Percentiles rank a stretch among this genome's conserved stretches.
Evolutionary conservation across 2,888 invertebrate species (phyloP).

Genomic region (Griposia aprilina): DNA sequence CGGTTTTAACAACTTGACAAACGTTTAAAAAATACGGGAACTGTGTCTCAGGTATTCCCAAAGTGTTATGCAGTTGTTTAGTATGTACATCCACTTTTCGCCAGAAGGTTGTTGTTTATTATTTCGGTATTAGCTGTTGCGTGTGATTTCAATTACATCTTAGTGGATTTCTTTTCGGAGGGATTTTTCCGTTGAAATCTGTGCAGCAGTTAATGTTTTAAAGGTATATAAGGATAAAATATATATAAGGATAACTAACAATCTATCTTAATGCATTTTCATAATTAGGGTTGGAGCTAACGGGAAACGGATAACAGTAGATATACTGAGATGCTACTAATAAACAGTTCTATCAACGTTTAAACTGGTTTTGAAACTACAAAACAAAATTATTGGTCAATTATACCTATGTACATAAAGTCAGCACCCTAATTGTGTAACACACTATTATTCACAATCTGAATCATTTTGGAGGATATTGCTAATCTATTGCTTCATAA

Average conservation of each 20-base stretch:
- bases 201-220: not conserved
- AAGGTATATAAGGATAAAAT: too few species aligned
- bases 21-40: not conserved
- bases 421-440: too few species aligned
- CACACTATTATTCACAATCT: too few species aligned
- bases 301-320: not conserved
- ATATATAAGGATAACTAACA: not conserved
- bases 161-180: not conserved
- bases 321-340: not conserved
- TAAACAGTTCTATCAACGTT: not conserved
- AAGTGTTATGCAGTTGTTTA: not conserved
- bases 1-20: not conserved
- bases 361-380: not conserved
- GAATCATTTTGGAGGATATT: too few species aligned
- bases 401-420: not conserved
- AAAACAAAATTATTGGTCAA: not conserved
- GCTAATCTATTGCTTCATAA: too few species aligned
- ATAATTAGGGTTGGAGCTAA: not conserved
- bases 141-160: not conserved
- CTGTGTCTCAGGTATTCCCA: not conserved
- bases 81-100: conserved; percentile 1
- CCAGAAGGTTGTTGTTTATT: not conserved
- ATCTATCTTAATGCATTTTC: not conserved
- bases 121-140: not conserved
- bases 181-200: not conserved